These are phyloP conservation scores for Athalia cordata DNA, from an alignment of 2,888 invertebrate genomes.

Conservation along the genomic window DNA sequence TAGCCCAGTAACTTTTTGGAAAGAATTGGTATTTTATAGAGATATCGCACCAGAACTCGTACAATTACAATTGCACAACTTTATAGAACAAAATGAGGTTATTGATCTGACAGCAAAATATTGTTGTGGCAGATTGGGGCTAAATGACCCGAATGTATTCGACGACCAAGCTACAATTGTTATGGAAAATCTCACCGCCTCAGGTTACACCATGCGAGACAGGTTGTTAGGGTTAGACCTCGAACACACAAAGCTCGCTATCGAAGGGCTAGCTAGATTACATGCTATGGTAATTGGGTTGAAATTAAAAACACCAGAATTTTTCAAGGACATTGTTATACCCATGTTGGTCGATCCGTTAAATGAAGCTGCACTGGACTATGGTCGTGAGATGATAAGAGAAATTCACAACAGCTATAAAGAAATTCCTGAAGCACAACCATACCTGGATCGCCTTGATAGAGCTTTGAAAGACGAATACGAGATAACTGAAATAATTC, in stretches of 20 bases:
- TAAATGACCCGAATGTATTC: constrained; percentile 58
- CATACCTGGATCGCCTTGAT: constrained; percentile 57
- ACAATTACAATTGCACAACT: constrained; percentile 59
- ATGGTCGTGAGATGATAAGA: constrained; percentile 61
- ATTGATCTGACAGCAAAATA: constrained; percentile 60
- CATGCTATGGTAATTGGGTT: constrained; percentile 65
- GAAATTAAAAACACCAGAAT: constrained; percentile 62
- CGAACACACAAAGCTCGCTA: constrained; percentile 61
- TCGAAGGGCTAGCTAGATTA: constrained; percentile 64
- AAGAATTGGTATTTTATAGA: constrained; percentile 68
- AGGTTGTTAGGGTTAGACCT: constrained; percentile 65
- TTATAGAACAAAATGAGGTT: constrained; percentile 56
- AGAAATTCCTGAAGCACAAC: constrained; percentile 56
- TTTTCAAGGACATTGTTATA: constrained; percentile 60
- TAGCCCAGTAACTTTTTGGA: constrained; percentile 67
- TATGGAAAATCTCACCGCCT: constrained; percentile 66
- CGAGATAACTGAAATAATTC: neutral
- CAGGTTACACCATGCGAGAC: constrained; percentile 64
- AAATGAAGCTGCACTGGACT: constrained; percentile 59
- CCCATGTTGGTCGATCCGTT: constrained; percentile 54
- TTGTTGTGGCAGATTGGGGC: constrained; percentile 66
- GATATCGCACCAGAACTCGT: constrained; percentile 62
- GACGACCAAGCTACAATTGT: constrained; percentile 67
- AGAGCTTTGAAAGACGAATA: constrained; percentile 59
- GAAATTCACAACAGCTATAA: constrained; percentile 60